Percentiles rank a stretch among this genome's conserved stretches.
phyloP scores from a whole-genome alignment of 2,797 vertebrate species.

The Silurus lanzhouensis region DNA sequence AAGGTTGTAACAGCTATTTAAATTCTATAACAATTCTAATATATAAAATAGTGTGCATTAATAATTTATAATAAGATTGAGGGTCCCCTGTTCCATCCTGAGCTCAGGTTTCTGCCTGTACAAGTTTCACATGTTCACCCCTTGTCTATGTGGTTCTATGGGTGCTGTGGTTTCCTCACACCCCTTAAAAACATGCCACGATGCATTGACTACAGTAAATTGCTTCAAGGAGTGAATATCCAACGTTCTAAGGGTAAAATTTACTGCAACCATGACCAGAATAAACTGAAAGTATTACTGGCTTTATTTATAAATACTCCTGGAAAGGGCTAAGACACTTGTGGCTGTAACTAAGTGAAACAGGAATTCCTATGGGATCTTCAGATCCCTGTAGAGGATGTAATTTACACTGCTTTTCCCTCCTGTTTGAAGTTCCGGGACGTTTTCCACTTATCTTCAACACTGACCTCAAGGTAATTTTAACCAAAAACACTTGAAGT shows the following conservation, averaged over 20 bases:
- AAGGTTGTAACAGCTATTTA: background rate
- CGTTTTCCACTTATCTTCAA: slow-evolving; percentile 31
- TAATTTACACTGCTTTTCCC: slow-evolving; percentile 27
- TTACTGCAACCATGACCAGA: background rate
- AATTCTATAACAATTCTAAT: background rate
- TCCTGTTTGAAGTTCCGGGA: slow-evolving; percentile 45
- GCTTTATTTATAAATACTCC: background rate
- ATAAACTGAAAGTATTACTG: background rate
- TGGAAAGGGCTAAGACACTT: background rate
- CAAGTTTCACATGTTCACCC: background rate
- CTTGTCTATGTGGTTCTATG: background rate
- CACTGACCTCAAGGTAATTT: background rate
- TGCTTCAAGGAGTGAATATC: background rate
- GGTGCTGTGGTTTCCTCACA: background rate
- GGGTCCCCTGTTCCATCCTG: background rate
- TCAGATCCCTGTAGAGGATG: slow-evolving; percentile 38
- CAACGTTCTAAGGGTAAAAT: background rate
- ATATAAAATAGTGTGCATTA: background rate
- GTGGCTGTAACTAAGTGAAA: background rate
- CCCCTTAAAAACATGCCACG: background rate
- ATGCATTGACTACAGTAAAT: background rate
- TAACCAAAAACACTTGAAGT: background rate
- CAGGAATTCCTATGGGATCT: background rate
- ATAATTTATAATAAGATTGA: background rate
- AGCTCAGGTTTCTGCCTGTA: background rate